phyloP scores from a whole-genome alignment of 2,113 vertebrate genomes.

The Hippocampus comes region DNA sequence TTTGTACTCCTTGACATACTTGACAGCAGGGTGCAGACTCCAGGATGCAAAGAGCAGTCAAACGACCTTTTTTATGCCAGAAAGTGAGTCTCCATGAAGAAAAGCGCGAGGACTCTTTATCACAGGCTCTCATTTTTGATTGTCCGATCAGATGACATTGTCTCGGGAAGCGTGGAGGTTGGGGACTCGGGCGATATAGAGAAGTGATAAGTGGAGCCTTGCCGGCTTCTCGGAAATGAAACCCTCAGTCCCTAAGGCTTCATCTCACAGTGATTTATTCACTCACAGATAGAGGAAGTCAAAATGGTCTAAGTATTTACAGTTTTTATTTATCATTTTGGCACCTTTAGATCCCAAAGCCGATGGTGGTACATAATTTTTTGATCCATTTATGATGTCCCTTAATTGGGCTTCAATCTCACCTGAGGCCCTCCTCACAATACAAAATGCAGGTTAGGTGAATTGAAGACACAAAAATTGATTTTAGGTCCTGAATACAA shows the following conservation, averaged over 20 bases:
- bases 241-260: slow-evolving; percentile 8
- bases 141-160: slow-evolving; percentile 29
- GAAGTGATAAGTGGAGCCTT: slow-evolving; percentile 11
- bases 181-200: background rate
- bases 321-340: background rate
- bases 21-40: background rate
- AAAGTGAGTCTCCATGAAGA: slow-evolving; percentile 8
- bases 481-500: too few relatives aligned
- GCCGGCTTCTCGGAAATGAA: background rate
- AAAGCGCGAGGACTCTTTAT: slow-evolving; percentile 23
- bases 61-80: background rate
- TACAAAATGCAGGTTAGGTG: background rate
- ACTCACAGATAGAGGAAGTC: background rate
- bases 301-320: background rate
- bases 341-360: background rate
- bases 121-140: slow-evolving; percentile 28
- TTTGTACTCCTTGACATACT: background rate
- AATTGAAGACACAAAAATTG: background rate
- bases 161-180: background rate
- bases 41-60: background rate
- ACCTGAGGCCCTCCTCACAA: too few relatives aligned
- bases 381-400: too few relatives aligned
- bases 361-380: too few relatives aligned
- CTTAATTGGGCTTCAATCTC: too few relatives aligned
- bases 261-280: slow-evolving; percentile 18